phyloP scores from a whole-genome alignment of 2,888 invertebrate genomes.

The Lampropteryx suffumata region DNA sequence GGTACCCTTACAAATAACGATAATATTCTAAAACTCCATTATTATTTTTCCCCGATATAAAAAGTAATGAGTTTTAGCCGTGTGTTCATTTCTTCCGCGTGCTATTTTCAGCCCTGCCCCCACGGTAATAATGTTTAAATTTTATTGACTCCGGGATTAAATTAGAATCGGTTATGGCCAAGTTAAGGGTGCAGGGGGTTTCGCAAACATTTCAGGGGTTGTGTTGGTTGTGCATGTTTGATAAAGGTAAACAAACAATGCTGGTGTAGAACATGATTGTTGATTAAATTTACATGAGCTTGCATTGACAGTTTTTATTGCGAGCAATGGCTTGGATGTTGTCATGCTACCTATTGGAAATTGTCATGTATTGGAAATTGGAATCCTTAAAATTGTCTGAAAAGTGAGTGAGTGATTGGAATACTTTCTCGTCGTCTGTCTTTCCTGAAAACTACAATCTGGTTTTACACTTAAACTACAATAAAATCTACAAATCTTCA shows the following conservation, averaged over 20 bases:
- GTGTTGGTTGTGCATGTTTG: conserved; percentile 37
- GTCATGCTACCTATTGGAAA: too few species aligned
- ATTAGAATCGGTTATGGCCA: conserved; percentile 45
- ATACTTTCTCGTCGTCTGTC: too few species aligned
- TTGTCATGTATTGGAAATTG: too few species aligned
- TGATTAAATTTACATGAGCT: conserved; percentile 3
- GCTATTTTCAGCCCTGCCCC: conserved; percentile 36
- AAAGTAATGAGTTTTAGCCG: conserved; percentile 54
- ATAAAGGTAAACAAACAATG: conserved; percentile 29
- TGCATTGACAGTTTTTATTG: too few species aligned
- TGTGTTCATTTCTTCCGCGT: conserved; percentile 26
- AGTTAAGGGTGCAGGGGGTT: conserved; percentile 36
- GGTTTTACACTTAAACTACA: too few species aligned
- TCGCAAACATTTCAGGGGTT: conserved; percentile 41
- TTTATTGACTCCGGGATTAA: conserved; percentile 34
- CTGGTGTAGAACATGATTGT: background rate
- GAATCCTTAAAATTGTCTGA: too few species aligned
- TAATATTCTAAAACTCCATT: conserved; percentile 58
- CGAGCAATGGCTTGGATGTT: too few species aligned
- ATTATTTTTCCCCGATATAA: conserved; percentile 62
- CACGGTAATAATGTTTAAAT: conserved; percentile 44
- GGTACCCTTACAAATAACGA: conserved; percentile 50
- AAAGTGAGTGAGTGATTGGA: too few species aligned
- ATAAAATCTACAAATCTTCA: too few species aligned
- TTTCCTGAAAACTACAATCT: too few species aligned